Evolutionary conservation across 2,888 invertebrate genomes (phyloP).

Genomic region (Thelaira solivaga): DNA sequence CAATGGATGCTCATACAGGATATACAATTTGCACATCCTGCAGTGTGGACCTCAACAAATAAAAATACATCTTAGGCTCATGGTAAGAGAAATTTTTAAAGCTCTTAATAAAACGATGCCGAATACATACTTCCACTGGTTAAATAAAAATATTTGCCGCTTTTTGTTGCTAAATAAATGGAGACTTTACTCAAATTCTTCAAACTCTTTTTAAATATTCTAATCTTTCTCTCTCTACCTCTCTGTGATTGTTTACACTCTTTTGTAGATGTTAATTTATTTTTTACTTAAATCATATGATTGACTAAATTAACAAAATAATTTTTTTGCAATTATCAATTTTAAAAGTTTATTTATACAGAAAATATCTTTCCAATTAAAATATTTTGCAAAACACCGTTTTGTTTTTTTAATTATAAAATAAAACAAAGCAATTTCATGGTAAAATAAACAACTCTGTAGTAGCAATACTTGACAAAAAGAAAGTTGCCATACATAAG

Average conservation of each 20-base stretch:
- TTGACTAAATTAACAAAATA: background rate
- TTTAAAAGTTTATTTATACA: background rate
- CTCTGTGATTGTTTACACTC: background rate
- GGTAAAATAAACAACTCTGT: background rate
- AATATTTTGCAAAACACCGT: too few relatives aligned
- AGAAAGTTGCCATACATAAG: background rate
- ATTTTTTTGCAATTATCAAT: background rate
- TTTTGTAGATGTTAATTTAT: conserved; percentile 2
- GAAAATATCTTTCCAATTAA: too few relatives aligned
- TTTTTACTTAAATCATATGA: conserved; percentile 19
- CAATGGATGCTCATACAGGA: conserved; percentile 45
- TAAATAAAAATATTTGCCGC: conserved; percentile 31
- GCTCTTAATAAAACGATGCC: conserved; percentile 35
- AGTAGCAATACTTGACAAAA: background rate
- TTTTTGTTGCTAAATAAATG: background rate
- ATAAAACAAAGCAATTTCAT: background rate
- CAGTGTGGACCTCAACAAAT: conserved; percentile 5
- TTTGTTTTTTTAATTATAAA: too few relatives aligned
- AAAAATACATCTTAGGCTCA: background rate
- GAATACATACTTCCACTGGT: background rate
- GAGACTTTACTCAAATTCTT: conserved; percentile 20
- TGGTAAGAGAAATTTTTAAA: background rate
- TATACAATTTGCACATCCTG: conserved; percentile 37
- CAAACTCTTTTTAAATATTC: background rate
- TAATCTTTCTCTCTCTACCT: background rate